phyloP scores from a whole-genome alignment of 92 coral and sea anemone genomes.

The Paramuricea clavata region DNA sequence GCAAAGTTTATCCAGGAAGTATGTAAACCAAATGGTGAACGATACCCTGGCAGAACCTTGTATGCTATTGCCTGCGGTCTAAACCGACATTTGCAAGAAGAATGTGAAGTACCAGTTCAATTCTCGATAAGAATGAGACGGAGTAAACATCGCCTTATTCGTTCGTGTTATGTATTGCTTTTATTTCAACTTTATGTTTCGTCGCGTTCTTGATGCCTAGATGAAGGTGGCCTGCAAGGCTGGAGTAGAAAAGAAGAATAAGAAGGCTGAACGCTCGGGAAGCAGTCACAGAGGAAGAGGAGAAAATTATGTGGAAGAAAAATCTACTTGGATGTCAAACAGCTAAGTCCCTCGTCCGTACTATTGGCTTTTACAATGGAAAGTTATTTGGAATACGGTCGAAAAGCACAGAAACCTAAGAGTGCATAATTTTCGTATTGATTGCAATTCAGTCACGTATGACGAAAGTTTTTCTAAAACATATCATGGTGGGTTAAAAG shows the following conservation, averaged over 20 bases:
- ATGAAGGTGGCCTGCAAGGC: neutral
- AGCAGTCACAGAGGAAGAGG: neutral
- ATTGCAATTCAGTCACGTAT: neutral
- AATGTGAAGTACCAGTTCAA: no score
- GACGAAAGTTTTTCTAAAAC: constrained; percentile 71
- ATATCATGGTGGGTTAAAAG: constrained; percentile 66
- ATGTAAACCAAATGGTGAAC: no score
- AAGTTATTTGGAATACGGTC: constrained; percentile 5
- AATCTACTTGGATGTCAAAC: neutral
- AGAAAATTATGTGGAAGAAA: neutral
- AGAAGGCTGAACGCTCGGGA: neutral
- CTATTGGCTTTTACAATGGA: neutral
- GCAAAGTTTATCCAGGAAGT: no score
- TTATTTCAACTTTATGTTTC: no score
- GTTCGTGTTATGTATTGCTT: no score
- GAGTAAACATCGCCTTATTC: no score
- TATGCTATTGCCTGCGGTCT: no score
- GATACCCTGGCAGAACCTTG: no score
- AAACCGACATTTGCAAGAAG: no score
- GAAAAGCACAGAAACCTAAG: neutral
- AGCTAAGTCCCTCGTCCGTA: constrained; percentile 18
- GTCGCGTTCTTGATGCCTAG: neutral
- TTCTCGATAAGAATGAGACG: no score
- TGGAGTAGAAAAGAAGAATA: constrained; percentile 1
- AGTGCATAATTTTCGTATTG: neutral